Conservation (phyloP, 2,113 vertebrate genomes). For the Seriola aureovittata region DNA sequence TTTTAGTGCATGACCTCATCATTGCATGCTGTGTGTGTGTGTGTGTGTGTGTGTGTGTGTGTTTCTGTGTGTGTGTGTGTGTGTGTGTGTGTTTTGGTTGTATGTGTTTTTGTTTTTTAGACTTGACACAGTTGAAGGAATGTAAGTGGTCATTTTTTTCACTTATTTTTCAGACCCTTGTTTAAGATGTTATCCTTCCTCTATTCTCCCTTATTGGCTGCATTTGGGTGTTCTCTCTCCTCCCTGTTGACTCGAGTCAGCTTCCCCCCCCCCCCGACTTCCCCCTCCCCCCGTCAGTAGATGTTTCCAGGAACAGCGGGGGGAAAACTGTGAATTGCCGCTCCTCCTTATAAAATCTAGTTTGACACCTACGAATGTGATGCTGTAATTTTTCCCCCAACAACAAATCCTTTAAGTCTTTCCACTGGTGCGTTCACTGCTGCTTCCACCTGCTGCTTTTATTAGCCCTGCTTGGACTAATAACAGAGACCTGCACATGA, state of each 20-base stretch:
- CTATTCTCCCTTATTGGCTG: constrained; percentile 9
- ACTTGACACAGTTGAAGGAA: constrained; percentile 94
- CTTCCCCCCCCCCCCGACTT: not conserved
- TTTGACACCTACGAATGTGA: constrained; percentile 22
- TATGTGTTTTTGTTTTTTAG: constrained; percentile 89
- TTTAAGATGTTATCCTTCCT: constrained; percentile 16
- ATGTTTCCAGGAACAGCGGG: constrained; percentile 36
- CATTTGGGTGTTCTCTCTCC: constrained; percentile 11
- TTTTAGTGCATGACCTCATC: constrained; percentile 86
- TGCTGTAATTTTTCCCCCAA: constrained; percentile 11
- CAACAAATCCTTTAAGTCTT: not conserved
- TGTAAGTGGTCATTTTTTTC: constrained; percentile 90
- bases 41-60: constrained; percentile 83
- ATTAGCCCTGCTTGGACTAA: constrained; percentile 2
- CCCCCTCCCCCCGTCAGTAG: constrained; percentile 8
- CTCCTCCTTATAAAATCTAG: not conserved
- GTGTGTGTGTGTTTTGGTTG: constrained; percentile 5
- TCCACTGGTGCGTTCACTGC: constrained; percentile 5
- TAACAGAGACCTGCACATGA: constrained; percentile 29
- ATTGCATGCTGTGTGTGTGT: constrained; percentile 87
- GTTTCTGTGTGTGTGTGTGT: constrained; percentile 82
- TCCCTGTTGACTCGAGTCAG: constrained; percentile 17
- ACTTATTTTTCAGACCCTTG: constrained; percentile 73
- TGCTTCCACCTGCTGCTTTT: constrained; percentile 26
- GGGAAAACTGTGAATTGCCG: constrained; percentile 19